Evolutionary conservation across 2,113 vertebrate genomes (phyloP).

Genomic region (Sinocyclocheilus anshuiensis): DNA sequence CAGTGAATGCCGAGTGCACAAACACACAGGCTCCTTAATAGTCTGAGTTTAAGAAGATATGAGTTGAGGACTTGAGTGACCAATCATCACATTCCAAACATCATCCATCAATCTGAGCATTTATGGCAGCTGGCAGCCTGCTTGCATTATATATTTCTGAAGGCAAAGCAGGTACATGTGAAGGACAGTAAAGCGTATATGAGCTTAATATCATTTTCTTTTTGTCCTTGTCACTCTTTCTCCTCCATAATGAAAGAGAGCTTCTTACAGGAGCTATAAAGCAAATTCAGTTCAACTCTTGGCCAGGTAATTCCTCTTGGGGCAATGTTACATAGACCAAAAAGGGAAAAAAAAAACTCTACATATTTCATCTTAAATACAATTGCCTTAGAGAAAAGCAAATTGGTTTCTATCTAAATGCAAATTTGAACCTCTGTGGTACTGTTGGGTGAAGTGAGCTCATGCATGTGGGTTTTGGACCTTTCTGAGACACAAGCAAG

Average conservation of each 20-base stretch:
- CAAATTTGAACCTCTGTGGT: constrained; percentile 55
- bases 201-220: constrained; percentile 16
- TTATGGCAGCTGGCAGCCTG: background rate
- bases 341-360: background rate
- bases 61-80: background rate
- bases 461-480: constrained; percentile 21
- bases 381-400: constrained; percentile 58
- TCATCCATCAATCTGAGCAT: constrained; percentile 7
- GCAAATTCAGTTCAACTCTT: constrained; percentile 51
- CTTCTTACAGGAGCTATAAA: constrained; percentile 46
- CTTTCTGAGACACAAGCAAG: constrained; percentile 1
- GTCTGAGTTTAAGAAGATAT: background rate
- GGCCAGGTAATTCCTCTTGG: constrained; percentile 45
- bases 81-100: constrained; percentile 3
- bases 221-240: constrained; percentile 25
- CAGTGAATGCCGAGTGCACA: background rate
- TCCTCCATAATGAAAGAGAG: constrained; percentile 15
- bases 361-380: constrained; percentile 55
- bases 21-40: background rate
- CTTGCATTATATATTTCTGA: background rate
- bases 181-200: constrained; percentile 24
- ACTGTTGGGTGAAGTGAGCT: constrained; percentile 34
- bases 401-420: constrained; percentile 70
- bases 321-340: constrained; percentile 43
- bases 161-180: background rate